Evolutionary conservation across 2,888 invertebrate genomes (phyloP), one percentile per base, ranked within the genome.

Genomic region (Dioctria linearis): DNA sequence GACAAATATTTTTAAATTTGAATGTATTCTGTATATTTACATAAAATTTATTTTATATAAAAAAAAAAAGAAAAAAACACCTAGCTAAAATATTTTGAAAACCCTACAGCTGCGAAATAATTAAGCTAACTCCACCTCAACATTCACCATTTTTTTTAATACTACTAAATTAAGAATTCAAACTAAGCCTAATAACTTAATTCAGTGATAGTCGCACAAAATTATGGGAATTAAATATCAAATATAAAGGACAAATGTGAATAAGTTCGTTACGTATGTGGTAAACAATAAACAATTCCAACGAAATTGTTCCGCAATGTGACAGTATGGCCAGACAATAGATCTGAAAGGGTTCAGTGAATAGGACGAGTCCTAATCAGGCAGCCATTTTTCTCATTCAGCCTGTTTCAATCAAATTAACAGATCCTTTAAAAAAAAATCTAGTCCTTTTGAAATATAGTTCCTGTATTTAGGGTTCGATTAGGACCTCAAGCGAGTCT

Each of bases 391-490:
- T 76, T 76, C 63, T 57, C 63, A 63, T 76, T 76, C 69, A 63
- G 40, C 6, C 13, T 11, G 61, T n/a, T 76, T 76, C 76, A 76
- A 76, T 76, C 76, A 76, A 76, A 76, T 76, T 76, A 76, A 76
- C 76, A 76, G 76, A 43, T 76, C 63, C 76, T 76, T 76, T 63
- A 61, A 61, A 42, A 76, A 61, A 73, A 63, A 46, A 73, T 37
- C 82, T 40, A 54, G 9, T n/a, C 3, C 59, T 75, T 25, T 8
- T 78, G 82, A 80, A 83, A 83, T 81, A 80, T 79, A 57, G 80
- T 81, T 81, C 82, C 85, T 85, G 85, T 83, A 84, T 87, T 86
- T 83, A 86, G 87, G 87, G 87, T 88, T 85, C 86, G 87, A 86
- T 87, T 87, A 85, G 86, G 88, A 86, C 87, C 87, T 87, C 87